Evolutionary conservation across 2,888 invertebrate species (phyloP).

Genomic region (Amiota communis): DNA sequence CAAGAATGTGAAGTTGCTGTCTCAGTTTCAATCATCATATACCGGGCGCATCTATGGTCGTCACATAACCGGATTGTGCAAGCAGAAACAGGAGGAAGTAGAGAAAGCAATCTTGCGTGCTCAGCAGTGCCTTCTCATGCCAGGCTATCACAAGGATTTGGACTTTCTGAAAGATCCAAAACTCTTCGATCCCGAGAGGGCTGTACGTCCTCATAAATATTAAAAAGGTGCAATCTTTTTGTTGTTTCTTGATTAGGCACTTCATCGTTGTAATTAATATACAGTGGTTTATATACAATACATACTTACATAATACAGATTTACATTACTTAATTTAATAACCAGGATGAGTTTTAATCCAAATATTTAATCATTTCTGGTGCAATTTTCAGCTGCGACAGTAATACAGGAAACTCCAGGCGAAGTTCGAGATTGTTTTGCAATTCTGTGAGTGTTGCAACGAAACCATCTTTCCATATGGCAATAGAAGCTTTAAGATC

Average conservation of each 20-base stretch:
- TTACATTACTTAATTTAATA: constrained; percentile 32
- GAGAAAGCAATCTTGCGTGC: constrained; percentile 84
- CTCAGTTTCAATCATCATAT: constrained; percentile 96
- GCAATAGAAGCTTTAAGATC: constrained; percentile 52
- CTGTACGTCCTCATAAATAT: constrained; percentile 85
- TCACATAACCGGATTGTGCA: constrained; percentile 95
- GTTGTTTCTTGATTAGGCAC: constrained; percentile 26
- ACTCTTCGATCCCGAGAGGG: constrained; percentile 90
- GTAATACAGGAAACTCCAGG: constrained; percentile 43
- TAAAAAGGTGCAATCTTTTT: constrained; percentile 70
- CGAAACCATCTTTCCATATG: constrained; percentile 62
- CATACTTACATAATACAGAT: constrained; percentile 25
- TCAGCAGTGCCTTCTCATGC: constrained; percentile 87
- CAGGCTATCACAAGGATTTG: constrained; percentile 85
- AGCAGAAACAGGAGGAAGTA: constrained; percentile 83
- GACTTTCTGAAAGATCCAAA: constrained; percentile 89
- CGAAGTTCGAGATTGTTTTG: constrained; percentile 48
- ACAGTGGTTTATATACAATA: constrained; percentile 39
- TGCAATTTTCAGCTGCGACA: constrained; percentile 57
- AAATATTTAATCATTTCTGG: constrained; percentile 61
- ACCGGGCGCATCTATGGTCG: constrained; percentile 94
- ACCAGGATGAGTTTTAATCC: constrained; percentile 49
- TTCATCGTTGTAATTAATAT: constrained; percentile 40
- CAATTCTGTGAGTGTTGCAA: constrained; percentile 57
- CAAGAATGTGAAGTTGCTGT: constrained; percentile 91